These are phyloP conservation scores for Uria aalge DNA, from an alignment of 2,113 vertebrate genomes.

Conservation along the genomic window DNA sequence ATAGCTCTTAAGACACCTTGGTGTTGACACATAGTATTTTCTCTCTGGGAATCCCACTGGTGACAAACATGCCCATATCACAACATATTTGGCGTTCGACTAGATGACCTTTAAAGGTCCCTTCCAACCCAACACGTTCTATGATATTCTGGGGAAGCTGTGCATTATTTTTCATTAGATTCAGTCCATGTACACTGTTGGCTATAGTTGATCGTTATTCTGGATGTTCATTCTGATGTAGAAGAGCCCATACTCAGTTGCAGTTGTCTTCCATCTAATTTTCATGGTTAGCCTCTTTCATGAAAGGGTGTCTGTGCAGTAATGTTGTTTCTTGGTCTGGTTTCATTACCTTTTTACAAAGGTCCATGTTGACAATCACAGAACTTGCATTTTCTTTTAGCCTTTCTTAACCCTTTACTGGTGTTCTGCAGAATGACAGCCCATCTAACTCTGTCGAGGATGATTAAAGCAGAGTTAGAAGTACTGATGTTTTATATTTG, in stretches of 20 bases:
- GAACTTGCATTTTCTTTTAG: neutral
- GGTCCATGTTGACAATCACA: neutral
- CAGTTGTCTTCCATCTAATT: neutral
- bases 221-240: rapidly evolving
- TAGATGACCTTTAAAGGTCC: too few species aligned
- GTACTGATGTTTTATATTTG: neutral
- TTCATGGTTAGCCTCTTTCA: neutral
- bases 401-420: neutral
- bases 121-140: too few species aligned
- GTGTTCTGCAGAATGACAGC: neutral
- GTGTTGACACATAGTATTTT: neutral
- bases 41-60: neutral
- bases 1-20: neutral
- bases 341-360: neutral
- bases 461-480: neutral
- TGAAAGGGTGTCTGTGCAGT: neutral
- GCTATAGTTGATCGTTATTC: neutral
- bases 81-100: too few species aligned
- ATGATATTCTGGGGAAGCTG: neutral
- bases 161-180: neutral
- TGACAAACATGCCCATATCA: neutral
- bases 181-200: rapidly evolving
- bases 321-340: neutral
- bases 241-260: neutral
- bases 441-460: neutral